Percentiles rank a stretch among this genome's conserved stretches.
These are phyloP conservation scores for Podiceps cristatus DNA, from an alignment of 2,113 vertebrate genomes.

Conservation along the genomic window DNA sequence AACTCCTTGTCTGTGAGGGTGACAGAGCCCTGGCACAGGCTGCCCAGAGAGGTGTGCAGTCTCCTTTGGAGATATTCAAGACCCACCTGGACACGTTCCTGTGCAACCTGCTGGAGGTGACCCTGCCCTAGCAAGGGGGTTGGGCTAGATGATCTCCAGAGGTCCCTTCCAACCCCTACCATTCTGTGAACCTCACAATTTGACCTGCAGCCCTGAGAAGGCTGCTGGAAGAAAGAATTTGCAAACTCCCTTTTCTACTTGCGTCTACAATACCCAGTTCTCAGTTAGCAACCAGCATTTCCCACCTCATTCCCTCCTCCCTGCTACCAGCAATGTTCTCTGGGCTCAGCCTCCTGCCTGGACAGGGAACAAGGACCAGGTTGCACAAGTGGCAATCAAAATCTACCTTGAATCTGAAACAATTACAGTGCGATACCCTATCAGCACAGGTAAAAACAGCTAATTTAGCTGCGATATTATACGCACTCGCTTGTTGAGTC, in stretches of 20 bases:
- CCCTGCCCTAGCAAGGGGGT: too few relatives aligned
- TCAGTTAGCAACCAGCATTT: neutral
- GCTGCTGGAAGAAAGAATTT: neutral
- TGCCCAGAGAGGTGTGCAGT: too few relatives aligned
- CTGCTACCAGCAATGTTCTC: neutral
- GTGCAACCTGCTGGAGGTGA: too few relatives aligned
- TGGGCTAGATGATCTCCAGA: too few relatives aligned
- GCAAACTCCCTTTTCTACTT: neutral
- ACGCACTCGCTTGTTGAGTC: accelerated
- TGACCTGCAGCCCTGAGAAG: neutral
- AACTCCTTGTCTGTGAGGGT: too few relatives aligned
- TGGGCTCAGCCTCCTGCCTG: neutral
- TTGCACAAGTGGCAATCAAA: neutral
- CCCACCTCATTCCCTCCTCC: neutral
- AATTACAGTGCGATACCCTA: neutral
- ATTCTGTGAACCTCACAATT: neutral
- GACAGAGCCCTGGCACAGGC: too few relatives aligned
- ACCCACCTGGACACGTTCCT: too few relatives aligned
- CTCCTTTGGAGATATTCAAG: too few relatives aligned
- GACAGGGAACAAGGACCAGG: neutral
- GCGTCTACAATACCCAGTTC: neutral
- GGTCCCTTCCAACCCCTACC: too few relatives aligned
- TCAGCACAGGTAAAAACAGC: accelerated
- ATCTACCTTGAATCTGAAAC: neutral
- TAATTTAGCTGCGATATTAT: neutral